Percentiles rank a stretch among this genome's conserved stretches.
phyloP scores from a whole-genome alignment of 2,113 vertebrate genomes.

The Anoplopoma fimbria region DNA sequence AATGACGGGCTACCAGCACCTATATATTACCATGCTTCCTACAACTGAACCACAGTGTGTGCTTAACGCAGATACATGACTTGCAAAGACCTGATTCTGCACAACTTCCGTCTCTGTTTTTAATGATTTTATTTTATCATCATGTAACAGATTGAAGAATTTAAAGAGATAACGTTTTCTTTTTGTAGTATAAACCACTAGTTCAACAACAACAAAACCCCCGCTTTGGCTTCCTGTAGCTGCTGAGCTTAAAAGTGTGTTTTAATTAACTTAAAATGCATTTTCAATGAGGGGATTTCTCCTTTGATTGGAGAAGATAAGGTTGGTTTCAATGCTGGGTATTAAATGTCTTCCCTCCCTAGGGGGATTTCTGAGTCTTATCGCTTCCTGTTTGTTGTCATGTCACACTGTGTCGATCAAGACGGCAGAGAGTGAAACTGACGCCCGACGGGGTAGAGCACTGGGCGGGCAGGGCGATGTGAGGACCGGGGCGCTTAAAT shows the following conservation, averaged over 20 bases:
- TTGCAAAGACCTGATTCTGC: neutral
- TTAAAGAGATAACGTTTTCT: neutral
- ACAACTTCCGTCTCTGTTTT: neutral
- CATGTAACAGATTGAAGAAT: neutral
- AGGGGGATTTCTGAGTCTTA: slow-evolving; percentile 30
- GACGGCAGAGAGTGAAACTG: slow-evolving; percentile 49
- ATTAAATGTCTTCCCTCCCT: slow-evolving; percentile 20
- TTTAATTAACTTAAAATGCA: slow-evolving; percentile 29
- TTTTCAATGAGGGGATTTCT: slow-evolving; percentile 4
- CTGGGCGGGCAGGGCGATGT: slow-evolving; percentile 41
- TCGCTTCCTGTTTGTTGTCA: slow-evolving; percentile 63
- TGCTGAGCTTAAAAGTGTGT: slow-evolving; percentile 11
- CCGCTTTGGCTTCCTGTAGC: neutral
- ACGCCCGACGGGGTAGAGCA: slow-evolving; percentile 50
- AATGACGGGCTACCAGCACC: neutral
- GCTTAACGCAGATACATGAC: slow-evolving; percentile 32
- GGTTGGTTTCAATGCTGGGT: neutral
- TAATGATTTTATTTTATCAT: neutral
- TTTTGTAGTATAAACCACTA: slow-evolving; percentile 18
- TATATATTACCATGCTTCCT: neutral
- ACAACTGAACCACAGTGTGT: slow-evolving; percentile 22
- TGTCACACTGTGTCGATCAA: slow-evolving; percentile 53
- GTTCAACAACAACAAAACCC: neutral
- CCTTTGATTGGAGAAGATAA: slow-evolving; percentile 31
- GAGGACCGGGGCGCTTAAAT: slow-evolving; percentile 56